Evolutionary conservation across 35 echinoderm and acorn worm genomes (phyloP).

Genomic region (Anneissia japonica): DNA sequence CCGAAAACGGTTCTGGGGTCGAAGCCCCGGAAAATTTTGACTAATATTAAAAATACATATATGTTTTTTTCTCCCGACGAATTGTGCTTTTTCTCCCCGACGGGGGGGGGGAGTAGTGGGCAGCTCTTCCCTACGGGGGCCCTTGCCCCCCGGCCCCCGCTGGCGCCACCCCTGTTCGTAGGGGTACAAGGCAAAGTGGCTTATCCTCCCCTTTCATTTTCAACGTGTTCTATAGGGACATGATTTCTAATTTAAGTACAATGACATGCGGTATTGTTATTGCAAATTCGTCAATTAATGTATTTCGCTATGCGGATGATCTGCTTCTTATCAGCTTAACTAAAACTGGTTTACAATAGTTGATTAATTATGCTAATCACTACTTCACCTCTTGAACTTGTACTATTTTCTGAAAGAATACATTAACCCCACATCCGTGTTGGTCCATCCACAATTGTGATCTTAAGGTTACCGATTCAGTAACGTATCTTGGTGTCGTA

Average conservation of each 20-base stretch:
- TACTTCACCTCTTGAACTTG: neutral
- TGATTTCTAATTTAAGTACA: neutral
- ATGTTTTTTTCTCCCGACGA: too few relatives aligned
- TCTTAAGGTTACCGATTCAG: neutral
- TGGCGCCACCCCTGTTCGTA: too few relatives aligned
- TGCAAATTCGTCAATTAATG: constrained; percentile 5
- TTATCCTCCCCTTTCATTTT: neutral
- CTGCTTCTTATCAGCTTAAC: neutral
- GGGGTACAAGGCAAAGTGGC: too few relatives aligned
- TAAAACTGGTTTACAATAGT: neutral
- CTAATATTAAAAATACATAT: too few relatives aligned
- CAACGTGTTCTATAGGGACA: neutral
- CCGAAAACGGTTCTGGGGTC: too few relatives aligned
- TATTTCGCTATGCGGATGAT: constrained; percentile 18
- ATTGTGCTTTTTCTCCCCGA: too few relatives aligned
- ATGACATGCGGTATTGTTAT: constrained; percentile 12
- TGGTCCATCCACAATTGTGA: neutral
- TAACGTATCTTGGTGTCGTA: neutral
- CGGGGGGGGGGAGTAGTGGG: too few relatives aligned
- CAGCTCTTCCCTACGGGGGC: too few relatives aligned
- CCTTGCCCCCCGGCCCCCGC: too few relatives aligned
- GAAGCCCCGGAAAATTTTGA: too few relatives aligned
- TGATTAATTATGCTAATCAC: constrained; percentile 14
- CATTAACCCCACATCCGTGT: neutral
- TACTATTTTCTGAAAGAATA: constrained; percentile 3